These are phyloP conservation scores for Paelopatides confundens DNA, from an alignment of 53 echinoderm and acorn worm species.

Conservation along the genomic window DNA sequence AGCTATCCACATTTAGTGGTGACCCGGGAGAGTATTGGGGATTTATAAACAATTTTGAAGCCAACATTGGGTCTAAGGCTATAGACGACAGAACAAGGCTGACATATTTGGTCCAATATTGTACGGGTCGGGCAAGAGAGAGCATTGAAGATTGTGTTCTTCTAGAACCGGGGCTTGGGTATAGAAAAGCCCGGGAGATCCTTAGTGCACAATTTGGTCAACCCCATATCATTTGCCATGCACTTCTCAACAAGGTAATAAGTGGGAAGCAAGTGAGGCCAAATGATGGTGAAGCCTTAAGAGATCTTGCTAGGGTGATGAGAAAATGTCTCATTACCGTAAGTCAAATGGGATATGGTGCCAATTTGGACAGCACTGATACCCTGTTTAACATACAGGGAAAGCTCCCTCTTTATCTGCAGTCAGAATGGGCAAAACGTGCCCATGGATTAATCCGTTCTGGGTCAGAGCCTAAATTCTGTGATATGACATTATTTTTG, in stretches of 20 bases:
- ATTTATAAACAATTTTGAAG: constrained; percentile 5
- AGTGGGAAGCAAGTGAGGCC: constrained; percentile 40
- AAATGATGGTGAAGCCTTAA: constrained; percentile 43
- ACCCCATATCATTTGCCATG: constrained; percentile 47
- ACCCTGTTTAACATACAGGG: constrained; percentile 49
- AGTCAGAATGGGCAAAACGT: constrained; percentile 46
- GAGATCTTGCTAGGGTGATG: constrained; percentile 55
- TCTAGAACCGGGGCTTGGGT: constrained; percentile 23
- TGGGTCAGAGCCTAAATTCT: not conserved
- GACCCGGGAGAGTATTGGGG: not conserved
- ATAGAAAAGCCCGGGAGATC: constrained; percentile 17
- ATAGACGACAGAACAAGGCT: not conserved
- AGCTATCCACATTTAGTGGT: not conserved
- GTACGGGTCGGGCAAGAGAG: constrained; percentile 52
- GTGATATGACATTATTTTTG: constrained; percentile 65
- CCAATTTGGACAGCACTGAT: constrained; percentile 44
- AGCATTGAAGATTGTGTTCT: constrained; percentile 61
- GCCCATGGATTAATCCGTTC: constrained; percentile 5
- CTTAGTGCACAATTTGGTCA: constrained; percentile 48
- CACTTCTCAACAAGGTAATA: constrained; percentile 31
- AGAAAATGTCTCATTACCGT: constrained; percentile 48
- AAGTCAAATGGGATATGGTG: constrained; percentile 50
- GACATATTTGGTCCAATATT: constrained; percentile 58
- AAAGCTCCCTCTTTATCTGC: constrained; percentile 32
- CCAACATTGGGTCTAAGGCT: not conserved